phyloP scores from a whole-genome alignment of 2,113 vertebrate species.

The Pandion haliaetus region DNA sequence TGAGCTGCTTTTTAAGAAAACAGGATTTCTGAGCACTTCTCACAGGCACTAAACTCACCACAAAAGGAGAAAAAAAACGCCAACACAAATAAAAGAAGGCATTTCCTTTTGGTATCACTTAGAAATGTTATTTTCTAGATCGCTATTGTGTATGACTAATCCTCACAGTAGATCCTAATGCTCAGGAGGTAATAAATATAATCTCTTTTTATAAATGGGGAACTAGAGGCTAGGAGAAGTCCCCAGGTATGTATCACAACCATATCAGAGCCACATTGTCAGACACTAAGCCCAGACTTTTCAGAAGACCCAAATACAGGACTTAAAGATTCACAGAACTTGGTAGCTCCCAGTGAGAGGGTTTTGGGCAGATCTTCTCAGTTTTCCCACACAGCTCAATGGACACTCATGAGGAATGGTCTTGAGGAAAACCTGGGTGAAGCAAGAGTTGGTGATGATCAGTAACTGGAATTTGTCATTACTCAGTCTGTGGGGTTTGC shows the following conservation, averaged over 20 bases:
- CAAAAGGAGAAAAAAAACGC: not conserved
- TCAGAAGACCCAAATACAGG: not conserved
- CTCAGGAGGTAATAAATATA: not conserved
- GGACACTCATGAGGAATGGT: accelerated
- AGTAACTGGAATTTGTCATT: not conserved
- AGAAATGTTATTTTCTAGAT: not conserved
- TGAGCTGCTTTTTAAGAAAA: not conserved
- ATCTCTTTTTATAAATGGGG: not conserved
- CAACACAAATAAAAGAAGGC: not conserved
- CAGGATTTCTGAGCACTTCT: not conserved
- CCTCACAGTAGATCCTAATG: not conserved
- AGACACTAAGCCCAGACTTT: not conserved
- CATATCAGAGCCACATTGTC: not conserved
- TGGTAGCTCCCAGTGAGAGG: not conserved
- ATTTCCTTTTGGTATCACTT: not conserved
- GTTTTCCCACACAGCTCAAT: accelerated
- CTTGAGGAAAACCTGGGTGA: not conserved
- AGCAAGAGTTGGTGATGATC: not conserved
- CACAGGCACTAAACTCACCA: not conserved
- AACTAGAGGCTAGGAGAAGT: not conserved
- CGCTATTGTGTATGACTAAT: not conserved
- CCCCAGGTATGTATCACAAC: not conserved
- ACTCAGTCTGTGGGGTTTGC: accelerated
- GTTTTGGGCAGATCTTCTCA: not conserved
- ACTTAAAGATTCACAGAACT: not conserved